Percentiles rank a stretch among this genome's conserved stretches.
phyloP scores from a whole-genome alignment of 2,888 invertebrate genomes.

The Phengaris arion region DNA sequence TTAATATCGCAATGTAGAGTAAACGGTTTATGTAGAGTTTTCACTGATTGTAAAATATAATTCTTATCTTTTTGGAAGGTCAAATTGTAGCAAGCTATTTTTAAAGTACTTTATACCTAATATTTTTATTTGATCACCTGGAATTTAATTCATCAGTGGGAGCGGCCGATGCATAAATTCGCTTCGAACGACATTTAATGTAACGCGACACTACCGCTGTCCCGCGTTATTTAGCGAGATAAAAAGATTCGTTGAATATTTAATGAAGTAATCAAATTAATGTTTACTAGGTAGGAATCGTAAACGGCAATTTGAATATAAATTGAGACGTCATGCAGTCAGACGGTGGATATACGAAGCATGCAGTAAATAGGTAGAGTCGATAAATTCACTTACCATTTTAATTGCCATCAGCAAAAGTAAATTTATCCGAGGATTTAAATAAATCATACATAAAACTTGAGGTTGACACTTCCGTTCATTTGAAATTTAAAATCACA shows the following conservation, averaged over 20 bases:
- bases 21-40: too few species aligned
- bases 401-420: conserved; percentile 77
- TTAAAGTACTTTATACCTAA: too few species aligned
- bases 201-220: neutral
- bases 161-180: neutral
- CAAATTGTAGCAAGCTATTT: too few species aligned
- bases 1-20: too few species aligned
- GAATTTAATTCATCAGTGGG: neutral
- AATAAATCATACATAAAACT: conserved; percentile 79
- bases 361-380: conserved; percentile 31
- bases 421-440: conserved; percentile 74
- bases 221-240: conserved; percentile 24
- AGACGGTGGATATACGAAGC: conserved; percentile 15
- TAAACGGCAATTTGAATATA: conserved; percentile 37
- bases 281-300: conserved; percentile 33
- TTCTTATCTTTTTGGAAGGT: too few species aligned
- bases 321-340: conserved; percentile 39
- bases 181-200: neutral
- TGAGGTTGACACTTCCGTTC: conserved; percentile 67
- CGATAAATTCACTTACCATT: conserved; percentile 61
- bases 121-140: neutral
- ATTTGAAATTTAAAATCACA: conserved; percentile 62
- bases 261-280: conserved; percentile 37
- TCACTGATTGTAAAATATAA: neutral
- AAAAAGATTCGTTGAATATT: conserved; percentile 36